A percentile compares a stretch with the other conserved stretches of the same genome.
Conservation (phyloP, 1,140 invertebrate genomes). For the Drusus annulatus region DNA sequence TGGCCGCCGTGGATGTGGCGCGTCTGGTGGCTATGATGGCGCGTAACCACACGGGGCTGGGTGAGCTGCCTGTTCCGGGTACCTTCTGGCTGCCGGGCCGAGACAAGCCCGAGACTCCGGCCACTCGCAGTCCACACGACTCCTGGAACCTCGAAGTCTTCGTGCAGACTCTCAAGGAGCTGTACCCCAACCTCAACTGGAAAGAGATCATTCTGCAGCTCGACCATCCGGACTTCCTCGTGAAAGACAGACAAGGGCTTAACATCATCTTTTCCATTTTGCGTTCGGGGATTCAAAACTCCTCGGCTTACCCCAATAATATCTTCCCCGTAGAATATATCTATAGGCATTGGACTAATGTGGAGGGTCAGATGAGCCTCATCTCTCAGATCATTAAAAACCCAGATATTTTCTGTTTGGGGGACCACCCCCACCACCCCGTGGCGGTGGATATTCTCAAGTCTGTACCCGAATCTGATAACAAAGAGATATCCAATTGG, state of each 20-base stretch:
- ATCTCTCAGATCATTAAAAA: slow-evolving; percentile 90
- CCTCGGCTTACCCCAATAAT: slow-evolving; percentile 79
- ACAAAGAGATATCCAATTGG: slow-evolving; percentile 94
- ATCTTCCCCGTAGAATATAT: slow-evolving; percentile 91
- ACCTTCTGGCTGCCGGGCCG: slow-evolving; percentile 73
- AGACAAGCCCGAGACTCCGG: slow-evolving; percentile 69
- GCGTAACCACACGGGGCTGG: slow-evolving; percentile 81
- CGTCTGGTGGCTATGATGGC: slow-evolving; percentile 88
- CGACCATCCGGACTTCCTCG: slow-evolving; percentile 91
- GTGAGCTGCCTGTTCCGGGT: slow-evolving; percentile 77
- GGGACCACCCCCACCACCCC: slow-evolving; percentile 89
- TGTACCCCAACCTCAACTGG: slow-evolving; percentile 90
- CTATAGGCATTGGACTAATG: slow-evolving; percentile 93
- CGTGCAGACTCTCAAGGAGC: slow-evolving; percentile 90
- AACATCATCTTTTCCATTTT: slow-evolving; percentile 86
- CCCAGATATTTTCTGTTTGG: slow-evolving; percentile 95
- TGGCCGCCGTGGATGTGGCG: slow-evolving; percentile 86
- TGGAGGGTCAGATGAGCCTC: slow-evolving; percentile 93
- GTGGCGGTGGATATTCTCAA: slow-evolving; percentile 92
- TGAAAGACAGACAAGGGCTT: slow-evolving; percentile 89
- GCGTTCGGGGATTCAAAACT: slow-evolving; percentile 80
- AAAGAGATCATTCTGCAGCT: slow-evolving; percentile 92
- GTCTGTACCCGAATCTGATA: slow-evolving; percentile 91
- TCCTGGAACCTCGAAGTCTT: slow-evolving; percentile 96
- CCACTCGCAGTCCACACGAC: slow-evolving; percentile 62